Percentiles rank a stretch among this genome's conserved stretches.
These are phyloP conservation scores for Neoascia interrupta DNA, from an alignment of 2,888 invertebrate genomes.

Conservation along the genomic window DNA sequence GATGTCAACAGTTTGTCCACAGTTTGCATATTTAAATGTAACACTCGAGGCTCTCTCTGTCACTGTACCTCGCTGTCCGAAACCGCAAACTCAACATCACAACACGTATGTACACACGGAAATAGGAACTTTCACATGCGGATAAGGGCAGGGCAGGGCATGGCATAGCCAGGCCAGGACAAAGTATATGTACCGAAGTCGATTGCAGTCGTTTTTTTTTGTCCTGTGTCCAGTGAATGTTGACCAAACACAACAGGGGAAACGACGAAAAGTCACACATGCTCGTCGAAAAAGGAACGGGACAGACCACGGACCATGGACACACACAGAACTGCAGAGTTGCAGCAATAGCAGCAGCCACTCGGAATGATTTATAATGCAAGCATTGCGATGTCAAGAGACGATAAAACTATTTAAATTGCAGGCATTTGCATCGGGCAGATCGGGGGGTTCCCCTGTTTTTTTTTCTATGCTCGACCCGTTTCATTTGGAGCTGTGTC, in stretches of 20 bases:
- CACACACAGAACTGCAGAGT: conserved; percentile 32
- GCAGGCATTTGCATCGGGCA: conserved; percentile 67
- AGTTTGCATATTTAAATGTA: conserved; percentile 69
- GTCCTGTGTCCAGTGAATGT: conserved; percentile 29
- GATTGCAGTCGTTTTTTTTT: conserved; percentile 16
- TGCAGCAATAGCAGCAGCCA: conserved; percentile 61
- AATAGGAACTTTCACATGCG: conserved; percentile 50
- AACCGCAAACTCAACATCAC: conserved; percentile 59
- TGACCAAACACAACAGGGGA: conserved; percentile 56
- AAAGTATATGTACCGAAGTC: conserved; percentile 43
- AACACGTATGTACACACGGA: conserved; percentile 25
- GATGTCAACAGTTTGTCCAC: conserved; percentile 70
- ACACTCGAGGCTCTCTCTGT: conserved; percentile 55
- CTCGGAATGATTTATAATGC: conserved; percentile 69
- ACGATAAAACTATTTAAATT: conserved; percentile 70
- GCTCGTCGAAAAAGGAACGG: conserved; percentile 19
- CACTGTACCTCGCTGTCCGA: conserved; percentile 22
- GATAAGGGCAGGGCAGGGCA: conserved; percentile 35
- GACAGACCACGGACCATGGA: not conserved
- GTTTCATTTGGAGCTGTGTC: conserved; percentile 51
- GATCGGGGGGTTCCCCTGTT: conserved; percentile 22
- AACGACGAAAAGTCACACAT: conserved; percentile 66
- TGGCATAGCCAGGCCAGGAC: not conserved
- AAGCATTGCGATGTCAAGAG: conserved; percentile 69
- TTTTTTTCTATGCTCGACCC: conserved; percentile 11